A percentile compares a stretch with the other conserved stretches of the same genome.
These are phyloP conservation scores for Andrena haemorrhoa DNA, from an alignment of 2,888 invertebrate species.

Conservation along the genomic window DNA sequence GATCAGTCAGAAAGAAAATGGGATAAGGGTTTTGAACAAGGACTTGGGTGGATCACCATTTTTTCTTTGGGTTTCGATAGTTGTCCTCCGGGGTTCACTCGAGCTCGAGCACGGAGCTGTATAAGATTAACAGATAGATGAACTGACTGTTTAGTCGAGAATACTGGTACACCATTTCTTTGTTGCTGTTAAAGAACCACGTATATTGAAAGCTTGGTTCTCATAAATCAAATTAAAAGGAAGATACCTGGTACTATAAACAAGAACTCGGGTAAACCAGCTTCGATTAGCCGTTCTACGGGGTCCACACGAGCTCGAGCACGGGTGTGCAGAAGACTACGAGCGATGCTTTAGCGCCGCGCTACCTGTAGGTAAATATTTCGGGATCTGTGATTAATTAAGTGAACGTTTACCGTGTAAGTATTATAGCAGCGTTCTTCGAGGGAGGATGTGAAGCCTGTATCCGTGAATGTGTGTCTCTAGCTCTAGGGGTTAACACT, in stretches of 20 bases:
- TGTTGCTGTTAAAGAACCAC: no score
- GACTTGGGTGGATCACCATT: no score
- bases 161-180: no score
- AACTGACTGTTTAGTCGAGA: no score
- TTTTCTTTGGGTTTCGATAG: no score
- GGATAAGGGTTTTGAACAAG: no score
- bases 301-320: not conserved
- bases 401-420: conserved; percentile 41
- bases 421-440: conserved; percentile 27
- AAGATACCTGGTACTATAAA: not conserved
- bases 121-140: no score
- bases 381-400: conserved; percentile 53
- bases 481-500: not conserved
- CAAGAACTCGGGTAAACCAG: not conserved
- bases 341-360: conserved; percentile 20
- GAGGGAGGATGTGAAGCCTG: not conserved
- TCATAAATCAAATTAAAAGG: no score
- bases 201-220: no score
- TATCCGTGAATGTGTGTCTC: conserved; percentile 7
- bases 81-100: no score
- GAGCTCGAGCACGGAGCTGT: not conserved
- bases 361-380: conserved; percentile 28
- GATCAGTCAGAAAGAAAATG: no score
- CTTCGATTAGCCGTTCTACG: no score
- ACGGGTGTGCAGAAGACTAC: not conserved